phyloP scores from a whole-genome alignment of 2,888 invertebrate genomes.

The Hypselothyrea guttata region DNA sequence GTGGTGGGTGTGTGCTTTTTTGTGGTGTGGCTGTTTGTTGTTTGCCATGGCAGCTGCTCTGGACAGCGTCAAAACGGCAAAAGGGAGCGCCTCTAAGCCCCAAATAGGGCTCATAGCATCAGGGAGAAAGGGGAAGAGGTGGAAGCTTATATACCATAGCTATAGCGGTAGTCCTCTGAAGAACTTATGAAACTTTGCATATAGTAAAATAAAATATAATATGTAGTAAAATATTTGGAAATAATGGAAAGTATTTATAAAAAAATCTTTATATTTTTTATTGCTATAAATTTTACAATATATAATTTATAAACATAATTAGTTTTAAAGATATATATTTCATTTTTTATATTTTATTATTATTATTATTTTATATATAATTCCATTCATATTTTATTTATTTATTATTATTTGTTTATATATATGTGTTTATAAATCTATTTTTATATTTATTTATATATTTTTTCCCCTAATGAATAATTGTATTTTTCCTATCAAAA shows the following conservation, averaged over 20 bases:
- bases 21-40: conserved; percentile 30
- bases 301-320: neutral
- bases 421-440: neutral
- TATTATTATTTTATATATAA: conserved; percentile 20
- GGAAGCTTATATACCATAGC: no score
- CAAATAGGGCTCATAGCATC: neutral
- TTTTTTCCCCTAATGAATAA: no score
- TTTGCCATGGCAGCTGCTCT: conserved; percentile 58
- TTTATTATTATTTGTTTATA: neutral
- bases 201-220: neutral
- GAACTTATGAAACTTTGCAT: no score
- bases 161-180: no score
- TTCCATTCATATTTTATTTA: neutral
- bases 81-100: neutral
- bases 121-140: no score
- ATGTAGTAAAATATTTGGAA: no score
- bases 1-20: neutral
- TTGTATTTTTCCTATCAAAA: no score
- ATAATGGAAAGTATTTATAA: no score
- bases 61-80: conserved; percentile 12
- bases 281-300: neutral
- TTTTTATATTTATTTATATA: no score
- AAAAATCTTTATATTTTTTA: no score
- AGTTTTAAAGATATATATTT: conserved; percentile 1
- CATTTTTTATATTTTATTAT: neutral